Conservation (phyloP, 2,888 invertebrate species). For the Chrysodeixis includens region DNA sequence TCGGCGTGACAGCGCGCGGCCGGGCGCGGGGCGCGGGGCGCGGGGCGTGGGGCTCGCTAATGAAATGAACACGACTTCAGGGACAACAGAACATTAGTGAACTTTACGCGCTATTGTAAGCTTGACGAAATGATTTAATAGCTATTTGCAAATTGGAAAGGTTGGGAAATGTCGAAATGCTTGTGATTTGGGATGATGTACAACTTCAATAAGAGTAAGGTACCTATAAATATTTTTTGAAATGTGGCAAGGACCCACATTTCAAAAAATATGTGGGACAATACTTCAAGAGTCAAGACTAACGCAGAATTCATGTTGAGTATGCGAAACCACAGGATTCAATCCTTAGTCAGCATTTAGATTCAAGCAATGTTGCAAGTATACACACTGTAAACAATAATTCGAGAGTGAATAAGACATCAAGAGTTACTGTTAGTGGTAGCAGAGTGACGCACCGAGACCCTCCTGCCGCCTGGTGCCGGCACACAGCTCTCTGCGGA, state of each 20-base stretch:
- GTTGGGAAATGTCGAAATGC: no score
- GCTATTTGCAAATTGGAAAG: background rate
- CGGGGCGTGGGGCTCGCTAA: background rate
- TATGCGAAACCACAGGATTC: no score
- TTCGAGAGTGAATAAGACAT: background rate
- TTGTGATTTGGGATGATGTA: no score
- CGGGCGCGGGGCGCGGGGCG: conserved; percentile 11
- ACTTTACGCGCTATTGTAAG: background rate
- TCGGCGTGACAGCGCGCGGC: conserved; percentile 14
- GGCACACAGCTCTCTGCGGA: conserved; percentile 25
- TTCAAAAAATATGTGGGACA: no score
- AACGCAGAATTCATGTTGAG: no score
- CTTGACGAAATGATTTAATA: background rate
- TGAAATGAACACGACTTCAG: conserved; percentile 13
- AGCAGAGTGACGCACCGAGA: conserved; percentile 36
- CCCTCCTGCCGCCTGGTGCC: conserved; percentile 19
- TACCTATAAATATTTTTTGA: no score
- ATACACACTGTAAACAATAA: no score
- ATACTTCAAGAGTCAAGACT: no score
- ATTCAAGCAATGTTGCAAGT: no score
- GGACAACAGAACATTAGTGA: background rate
- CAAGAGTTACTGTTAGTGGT: background rate
- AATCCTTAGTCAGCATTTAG: no score
- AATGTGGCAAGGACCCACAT: no score
- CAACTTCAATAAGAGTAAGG: no score